phyloP scores from a whole-genome alignment of 2,888 invertebrate genomes.

The Aleiodes leptofemur region DNA sequence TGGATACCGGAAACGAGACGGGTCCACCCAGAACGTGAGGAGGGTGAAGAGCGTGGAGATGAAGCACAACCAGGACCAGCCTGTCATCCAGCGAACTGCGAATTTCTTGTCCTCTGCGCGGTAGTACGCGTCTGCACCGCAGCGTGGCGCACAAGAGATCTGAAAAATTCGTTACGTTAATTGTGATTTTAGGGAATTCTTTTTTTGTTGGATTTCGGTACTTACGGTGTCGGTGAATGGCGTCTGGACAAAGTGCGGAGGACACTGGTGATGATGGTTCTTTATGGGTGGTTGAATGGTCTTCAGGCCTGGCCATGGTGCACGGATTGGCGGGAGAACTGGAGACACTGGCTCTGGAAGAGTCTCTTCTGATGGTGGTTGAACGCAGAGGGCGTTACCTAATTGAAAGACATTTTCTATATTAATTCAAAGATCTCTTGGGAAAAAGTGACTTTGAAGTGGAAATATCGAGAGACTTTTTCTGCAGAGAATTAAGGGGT shows the following conservation, averaged over 20 bases:
- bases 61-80: slow-evolving; percentile 87
- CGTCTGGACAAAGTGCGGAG: slow-evolving; percentile 79
- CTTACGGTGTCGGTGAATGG: slow-evolving; percentile 74
- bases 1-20: slow-evolving; percentile 92
- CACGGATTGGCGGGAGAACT: slow-evolving; percentile 58
- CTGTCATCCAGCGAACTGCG: slow-evolving; percentile 85
- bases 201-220: not conserved
- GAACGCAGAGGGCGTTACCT: slow-evolving; percentile 76
- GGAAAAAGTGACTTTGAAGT: no score
- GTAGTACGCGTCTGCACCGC: slow-evolving; percentile 84
- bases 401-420: slow-evolving; percentile 55
- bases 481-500: no score
- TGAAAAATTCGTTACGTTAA: slow-evolving; percentile 52
- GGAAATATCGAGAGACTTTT: no score
- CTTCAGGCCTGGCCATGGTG: slow-evolving; percentile 65
- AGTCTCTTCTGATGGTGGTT: slow-evolving; percentile 75
- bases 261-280: slow-evolving; percentile 76
- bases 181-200: not conserved
- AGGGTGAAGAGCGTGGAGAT: slow-evolving; percentile 89
- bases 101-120: slow-evolving; percentile 82
- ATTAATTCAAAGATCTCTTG: slow-evolving; percentile 7
- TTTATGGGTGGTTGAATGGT: slow-evolving; percentile 59
- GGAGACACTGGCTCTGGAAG: slow-evolving; percentile 58
- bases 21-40: slow-evolving; percentile 92
- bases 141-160: slow-evolving; percentile 78